Conservation (phyloP, 2,113 vertebrate genomes). For the Albula goreensis region DNA sequence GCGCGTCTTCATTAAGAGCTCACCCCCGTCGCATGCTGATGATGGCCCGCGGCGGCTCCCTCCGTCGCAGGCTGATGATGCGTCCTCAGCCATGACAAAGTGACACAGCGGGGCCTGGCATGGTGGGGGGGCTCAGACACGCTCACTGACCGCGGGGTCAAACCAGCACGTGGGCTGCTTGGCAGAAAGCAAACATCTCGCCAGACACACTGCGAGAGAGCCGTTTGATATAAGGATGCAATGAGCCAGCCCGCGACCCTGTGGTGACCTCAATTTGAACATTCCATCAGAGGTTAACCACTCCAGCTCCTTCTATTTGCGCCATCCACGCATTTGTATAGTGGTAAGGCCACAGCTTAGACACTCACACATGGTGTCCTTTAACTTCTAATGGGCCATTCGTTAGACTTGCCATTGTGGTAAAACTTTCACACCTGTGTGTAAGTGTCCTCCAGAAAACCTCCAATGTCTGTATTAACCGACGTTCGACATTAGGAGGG, state of each 20-base stretch:
- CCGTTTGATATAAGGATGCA: neutral
- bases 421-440: too few species aligned
- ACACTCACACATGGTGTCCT: neutral
- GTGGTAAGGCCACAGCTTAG: neutral
- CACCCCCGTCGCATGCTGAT: constrained; percentile 41
- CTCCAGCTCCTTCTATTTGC: neutral
- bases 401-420: too few species aligned
- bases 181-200: neutral
- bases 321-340: neutral
- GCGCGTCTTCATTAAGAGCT: constrained; percentile 49
- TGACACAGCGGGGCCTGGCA: neutral
- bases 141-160: neutral
- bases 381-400: neutral
- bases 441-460: too few species aligned
- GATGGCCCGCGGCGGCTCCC: constrained; percentile 44
- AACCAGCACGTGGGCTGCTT: neutral
- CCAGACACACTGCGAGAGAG: neutral
- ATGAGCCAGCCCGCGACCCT: neutral
- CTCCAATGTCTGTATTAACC: too few species aligned
- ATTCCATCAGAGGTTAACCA: neutral
- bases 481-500: too few species aligned
- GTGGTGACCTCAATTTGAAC: neutral
- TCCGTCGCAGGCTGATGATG: constrained; percentile 36
- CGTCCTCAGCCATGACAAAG: constrained; percentile 36
- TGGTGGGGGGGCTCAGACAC: neutral